These are phyloP conservation scores for Busseola fusca DNA, from an alignment of 2,888 invertebrate genomes.

Conservation along the genomic window DNA sequence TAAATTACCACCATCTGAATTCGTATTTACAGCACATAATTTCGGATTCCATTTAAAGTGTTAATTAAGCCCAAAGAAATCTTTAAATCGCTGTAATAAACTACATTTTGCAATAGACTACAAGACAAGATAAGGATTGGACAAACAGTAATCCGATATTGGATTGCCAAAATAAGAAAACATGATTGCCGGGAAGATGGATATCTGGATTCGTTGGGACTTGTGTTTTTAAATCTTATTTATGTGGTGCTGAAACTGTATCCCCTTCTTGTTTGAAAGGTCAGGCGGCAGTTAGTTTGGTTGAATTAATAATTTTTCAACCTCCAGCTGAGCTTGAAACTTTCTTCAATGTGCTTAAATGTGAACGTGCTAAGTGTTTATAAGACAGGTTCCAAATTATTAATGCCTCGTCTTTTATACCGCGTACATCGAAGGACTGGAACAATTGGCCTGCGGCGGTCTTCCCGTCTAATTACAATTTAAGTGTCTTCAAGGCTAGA, in stretches of 20 bases:
- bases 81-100: slow-evolving; percentile 49
- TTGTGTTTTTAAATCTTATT: slow-evolving; percentile 42
- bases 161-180: slow-evolving; percentile 55
- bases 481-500: no score
- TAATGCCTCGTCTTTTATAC: no score
- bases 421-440: no score
- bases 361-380: neutral
- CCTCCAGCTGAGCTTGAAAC: neutral
- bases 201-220: slow-evolving; percentile 39
- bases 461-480: no score
- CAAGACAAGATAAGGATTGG: slow-evolving; percentile 36
- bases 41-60: slow-evolving; percentile 49
- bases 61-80: slow-evolving; percentile 55
- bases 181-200: slow-evolving; percentile 43
- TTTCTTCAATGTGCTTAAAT: neutral
- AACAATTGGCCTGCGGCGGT: no score
- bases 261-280: slow-evolving; percentile 36
- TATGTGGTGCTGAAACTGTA: slow-evolving; percentile 49
- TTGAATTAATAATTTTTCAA: slow-evolving; percentile 14
- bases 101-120: slow-evolving; percentile 51
- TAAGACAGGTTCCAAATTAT: no score
- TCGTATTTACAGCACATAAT: slow-evolving; percentile 38
- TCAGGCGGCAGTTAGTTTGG: slow-evolving; percentile 17
- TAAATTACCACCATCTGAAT: slow-evolving; percentile 31
- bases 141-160: slow-evolving; percentile 56